These are phyloP conservation scores for Eueremaeus valkanovi DNA, from an alignment of 2,888 invertebrate genomes.

Conservation along the genomic window DNA sequence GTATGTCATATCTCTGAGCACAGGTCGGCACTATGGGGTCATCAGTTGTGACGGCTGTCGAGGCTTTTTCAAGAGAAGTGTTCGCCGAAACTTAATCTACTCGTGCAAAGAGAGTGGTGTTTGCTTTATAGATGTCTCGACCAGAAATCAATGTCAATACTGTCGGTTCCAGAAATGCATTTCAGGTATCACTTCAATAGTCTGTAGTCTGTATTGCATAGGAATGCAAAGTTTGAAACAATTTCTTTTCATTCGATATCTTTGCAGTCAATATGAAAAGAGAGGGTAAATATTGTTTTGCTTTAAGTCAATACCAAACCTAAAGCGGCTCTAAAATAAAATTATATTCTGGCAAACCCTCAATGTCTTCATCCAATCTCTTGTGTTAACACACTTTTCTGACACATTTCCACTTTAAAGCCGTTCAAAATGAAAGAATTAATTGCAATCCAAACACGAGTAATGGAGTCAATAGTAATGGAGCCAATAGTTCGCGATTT, in stretches of 20 bases:
- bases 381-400: not conserved
- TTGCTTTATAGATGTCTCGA: constrained; percentile 84
- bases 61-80: constrained; percentile 90
- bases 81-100: constrained; percentile 79
- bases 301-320: not conserved
- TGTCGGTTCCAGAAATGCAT: constrained; percentile 88
- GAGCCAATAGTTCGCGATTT: not conserved
- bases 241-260: not conserved
- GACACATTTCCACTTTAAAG: constrained; percentile 33
- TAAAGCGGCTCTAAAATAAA: not conserved
- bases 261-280: constrained; percentile 80
- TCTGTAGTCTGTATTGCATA: not conserved
- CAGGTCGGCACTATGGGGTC: constrained; percentile 56
- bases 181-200: constrained; percentile 81
- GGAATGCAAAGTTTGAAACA: not conserved
- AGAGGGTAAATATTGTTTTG: constrained; percentile 66
- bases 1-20: not conserved
- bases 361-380: too few species aligned
- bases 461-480: not conserved
- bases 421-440: constrained; percentile 42
- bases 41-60: constrained; percentile 60
- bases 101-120: constrained; percentile 83
- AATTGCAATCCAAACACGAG: constrained; percentile 20
- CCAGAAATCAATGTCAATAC: constrained; percentile 90
- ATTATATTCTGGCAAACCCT: not conserved